phyloP scores from a whole-genome alignment of 2,113 vertebrate genomes.

The Centrocercus urophasianus region DNA sequence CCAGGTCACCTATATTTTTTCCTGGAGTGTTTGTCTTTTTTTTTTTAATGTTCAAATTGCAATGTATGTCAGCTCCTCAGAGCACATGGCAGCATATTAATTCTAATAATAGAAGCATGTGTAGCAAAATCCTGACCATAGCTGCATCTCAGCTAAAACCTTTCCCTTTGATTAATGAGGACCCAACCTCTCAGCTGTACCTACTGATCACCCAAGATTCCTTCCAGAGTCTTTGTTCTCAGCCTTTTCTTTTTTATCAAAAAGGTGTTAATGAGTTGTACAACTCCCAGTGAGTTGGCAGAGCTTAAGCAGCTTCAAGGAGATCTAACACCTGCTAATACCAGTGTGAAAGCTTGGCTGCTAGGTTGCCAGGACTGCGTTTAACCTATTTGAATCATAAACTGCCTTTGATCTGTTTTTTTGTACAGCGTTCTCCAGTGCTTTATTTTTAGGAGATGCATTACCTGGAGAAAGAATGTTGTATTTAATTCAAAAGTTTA shows the following conservation, averaged over 20 bases:
- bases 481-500: background rate
- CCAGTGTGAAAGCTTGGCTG: background rate
- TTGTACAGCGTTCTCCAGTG: background rate
- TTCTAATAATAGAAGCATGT: background rate
- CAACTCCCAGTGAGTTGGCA: conserved; percentile 6
- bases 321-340: conserved; percentile 9
- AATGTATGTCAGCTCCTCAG: background rate
- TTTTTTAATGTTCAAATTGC: background rate
- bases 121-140: background rate
- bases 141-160: background rate
- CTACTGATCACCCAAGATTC: background rate
- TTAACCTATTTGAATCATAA: conserved; percentile 5
- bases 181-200: background rate
- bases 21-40: background rate
- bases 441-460: background rate
- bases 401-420: background rate
- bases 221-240: background rate
- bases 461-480: background rate
- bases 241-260: background rate
- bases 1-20: background rate
- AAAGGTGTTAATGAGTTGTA: conserved; percentile 19
- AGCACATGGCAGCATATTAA: background rate
- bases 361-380: background rate
- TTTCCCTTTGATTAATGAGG: background rate
- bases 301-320: conserved; percentile 11